Evolutionary conservation across 2,113 vertebrate genomes (phyloP).

Genomic region (Python bivittatus): DNA sequence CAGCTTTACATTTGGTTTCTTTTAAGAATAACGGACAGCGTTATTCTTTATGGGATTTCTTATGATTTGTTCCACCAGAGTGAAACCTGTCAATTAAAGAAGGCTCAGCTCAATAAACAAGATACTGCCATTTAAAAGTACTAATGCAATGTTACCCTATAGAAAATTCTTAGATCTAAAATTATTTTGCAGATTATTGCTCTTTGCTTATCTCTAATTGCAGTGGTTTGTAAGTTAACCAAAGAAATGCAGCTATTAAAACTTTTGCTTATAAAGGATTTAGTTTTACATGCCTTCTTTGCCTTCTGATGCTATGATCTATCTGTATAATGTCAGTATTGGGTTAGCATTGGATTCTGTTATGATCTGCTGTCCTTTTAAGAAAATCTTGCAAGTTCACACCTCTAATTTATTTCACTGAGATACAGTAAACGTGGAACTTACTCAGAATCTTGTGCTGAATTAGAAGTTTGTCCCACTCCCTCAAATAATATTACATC

Average conservation of each 20-base stretch:
- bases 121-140: neutral
- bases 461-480: neutral
- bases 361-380: neutral
- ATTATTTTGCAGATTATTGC: neutral
- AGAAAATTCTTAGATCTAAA: neutral
- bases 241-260: neutral
- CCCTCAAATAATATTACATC: neutral
- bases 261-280: neutral
- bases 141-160: neutral
- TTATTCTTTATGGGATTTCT: neutral
- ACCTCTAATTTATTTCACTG: too few species aligned
- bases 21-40: neutral
- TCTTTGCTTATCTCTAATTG: neutral
- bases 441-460: neutral
- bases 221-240: slow-evolving; percentile 5
- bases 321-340: neutral
- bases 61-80: slow-evolving; percentile 6
- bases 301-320: neutral
- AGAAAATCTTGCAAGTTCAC: neutral
- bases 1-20: neutral
- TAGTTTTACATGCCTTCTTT: neutral
- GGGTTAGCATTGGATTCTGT: neutral
- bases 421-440: neutral
- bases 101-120: neutral
- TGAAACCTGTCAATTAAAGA: slow-evolving; percentile 3